phyloP scores from a whole-genome alignment of 2,113 vertebrate genomes.

The Engraulis encrasicolus region DNA sequence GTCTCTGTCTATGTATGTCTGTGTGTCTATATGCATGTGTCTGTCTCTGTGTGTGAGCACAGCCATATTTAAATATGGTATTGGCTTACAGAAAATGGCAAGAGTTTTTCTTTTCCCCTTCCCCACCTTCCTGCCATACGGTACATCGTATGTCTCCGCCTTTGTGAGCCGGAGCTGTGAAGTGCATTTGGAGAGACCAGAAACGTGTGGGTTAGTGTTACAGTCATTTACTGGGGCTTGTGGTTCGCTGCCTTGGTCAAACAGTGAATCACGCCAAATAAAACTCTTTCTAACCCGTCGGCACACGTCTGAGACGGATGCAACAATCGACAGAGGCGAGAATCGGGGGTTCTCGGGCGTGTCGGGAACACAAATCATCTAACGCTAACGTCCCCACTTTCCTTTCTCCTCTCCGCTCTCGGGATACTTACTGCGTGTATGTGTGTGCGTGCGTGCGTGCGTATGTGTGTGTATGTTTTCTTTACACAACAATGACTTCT shows the following conservation, averaged over 20 bases:
- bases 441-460: too few species aligned
- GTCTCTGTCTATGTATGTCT: too few species aligned
- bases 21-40: too few species aligned
- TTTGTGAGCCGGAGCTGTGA: not conserved
- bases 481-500: slow-evolving; percentile 8
- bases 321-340: not conserved
- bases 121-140: slow-evolving; percentile 6
- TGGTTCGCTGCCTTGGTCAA: slow-evolving; percentile 8
- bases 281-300: not conserved
- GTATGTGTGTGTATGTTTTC: too few species aligned
- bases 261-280: slow-evolving; percentile 10
- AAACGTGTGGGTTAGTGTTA: not conserved
- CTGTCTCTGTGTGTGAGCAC: too few species aligned
- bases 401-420: not conserved
- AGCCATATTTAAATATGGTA: not conserved
- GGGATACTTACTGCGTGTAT: not conserved
- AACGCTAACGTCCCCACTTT: too few species aligned
- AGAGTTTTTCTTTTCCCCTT: slow-evolving; percentile 1
- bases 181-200: not conserved
- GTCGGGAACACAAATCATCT: not conserved
- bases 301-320: slow-evolving; percentile 8
- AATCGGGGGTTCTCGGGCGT: not conserved
- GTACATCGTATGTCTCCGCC: not conserved
- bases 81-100: slow-evolving; percentile 11
- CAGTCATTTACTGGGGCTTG: not conserved